Conservation (phyloP, 2,888 invertebrate species). For the Hipparchia sbordonii region DNA sequence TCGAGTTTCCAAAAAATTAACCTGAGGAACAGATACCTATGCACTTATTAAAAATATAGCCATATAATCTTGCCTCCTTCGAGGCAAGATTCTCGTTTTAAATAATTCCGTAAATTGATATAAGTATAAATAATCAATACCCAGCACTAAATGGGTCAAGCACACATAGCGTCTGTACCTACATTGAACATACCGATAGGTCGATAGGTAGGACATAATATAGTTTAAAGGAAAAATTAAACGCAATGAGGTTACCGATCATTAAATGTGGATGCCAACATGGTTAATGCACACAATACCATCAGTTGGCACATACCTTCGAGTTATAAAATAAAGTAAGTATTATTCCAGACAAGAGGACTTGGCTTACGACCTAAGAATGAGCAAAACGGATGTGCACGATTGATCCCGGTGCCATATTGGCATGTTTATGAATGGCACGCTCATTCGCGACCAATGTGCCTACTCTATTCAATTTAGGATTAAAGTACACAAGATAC, state of each 20-base stretch:
- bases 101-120: background rate
- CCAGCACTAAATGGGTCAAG: conserved; percentile 13
- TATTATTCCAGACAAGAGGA: conserved; percentile 56
- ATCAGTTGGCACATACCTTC: conserved; percentile 20
- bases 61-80: no score
- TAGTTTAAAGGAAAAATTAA: conserved; percentile 1
- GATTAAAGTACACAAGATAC: background rate
- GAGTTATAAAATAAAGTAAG: conserved; percentile 50
- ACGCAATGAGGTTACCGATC: conserved; percentile 2
- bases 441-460: conserved; percentile 45
- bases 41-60: no score
- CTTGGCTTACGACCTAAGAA: conserved; percentile 50
- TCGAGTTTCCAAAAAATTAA: no score
- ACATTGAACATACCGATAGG: background rate
- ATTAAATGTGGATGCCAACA: conserved; percentile 11
- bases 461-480: conserved; percentile 43
- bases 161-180: background rate
- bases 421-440: conserved; percentile 70
- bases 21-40: no score
- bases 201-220: no score
- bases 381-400: conserved; percentile 67
- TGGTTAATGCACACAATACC: conserved; percentile 18
- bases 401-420: conserved; percentile 67
- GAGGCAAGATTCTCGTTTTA: no score
- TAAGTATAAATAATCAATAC: background rate